Base-by-base conservation (phyloP, 2,888 invertebrate genomes). In the Neoscelio sp. region DNA sequence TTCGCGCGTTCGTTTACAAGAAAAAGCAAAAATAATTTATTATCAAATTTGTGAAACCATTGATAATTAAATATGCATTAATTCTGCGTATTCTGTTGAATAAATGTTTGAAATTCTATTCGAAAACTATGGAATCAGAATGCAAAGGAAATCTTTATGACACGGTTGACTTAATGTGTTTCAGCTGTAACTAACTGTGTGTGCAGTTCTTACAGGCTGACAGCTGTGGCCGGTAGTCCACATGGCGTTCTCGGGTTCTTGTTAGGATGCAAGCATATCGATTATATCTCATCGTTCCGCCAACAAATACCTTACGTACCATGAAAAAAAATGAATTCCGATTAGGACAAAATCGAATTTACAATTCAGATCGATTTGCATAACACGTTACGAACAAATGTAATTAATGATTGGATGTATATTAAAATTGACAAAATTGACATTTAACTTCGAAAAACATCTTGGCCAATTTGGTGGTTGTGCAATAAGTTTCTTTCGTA, bases 181-280 rank as follows among this genome's bases (percentile, higher is more conserved):
- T 58, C 65, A 65, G 58, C 74, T 76, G 46, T 76, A 54, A 38
- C 23, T 48, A 26, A 13, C 44, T 40, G 40, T 76, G 54, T 67
- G 46, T 46, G 42, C 28, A 40, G 68, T 33, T 44, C 75, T 75
- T 46, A 54, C 46, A 26, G 84, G 85, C 83, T 84, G 87, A 86
- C 88, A 89, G 88, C 88, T 88, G 88, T 82, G 84, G 78, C 79
- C 85, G 83, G 86, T 85, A 86, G 85, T 82, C 87, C 88, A 88
- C 88, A 88, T 88, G 88, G 85, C 84, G 82, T 78, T 82, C 81
- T 84, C 82, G 38, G 82, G 82, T 85, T 85, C 84, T 87, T 80
- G 81, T 81, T 77, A 81, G 84, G 86, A 85, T 85, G 84, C 84
- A 79, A 79, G 76, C 50, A 81, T 86, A 87, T 88, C 85, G 88